Evolutionary conservation across 2,113 vertebrate genomes (phyloP), one percentile per base, ranked within the genome.

Genomic region (Halichoerus grypus): DNA sequence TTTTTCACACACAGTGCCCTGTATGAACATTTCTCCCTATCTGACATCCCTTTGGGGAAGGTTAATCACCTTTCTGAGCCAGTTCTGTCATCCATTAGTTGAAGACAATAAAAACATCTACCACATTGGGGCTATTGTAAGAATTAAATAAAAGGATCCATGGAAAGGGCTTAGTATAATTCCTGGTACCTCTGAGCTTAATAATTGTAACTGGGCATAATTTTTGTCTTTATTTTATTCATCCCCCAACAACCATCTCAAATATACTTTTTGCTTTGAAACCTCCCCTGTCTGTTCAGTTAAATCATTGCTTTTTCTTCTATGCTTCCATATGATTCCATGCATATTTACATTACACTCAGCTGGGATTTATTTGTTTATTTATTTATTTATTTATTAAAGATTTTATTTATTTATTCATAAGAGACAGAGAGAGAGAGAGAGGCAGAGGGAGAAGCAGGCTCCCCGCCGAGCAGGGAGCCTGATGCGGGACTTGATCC

Each of bases 311-410:
- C 5, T n/a, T 84, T 94, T 82, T 83, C 36, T 63, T 69, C n/a
- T 88, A 22, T 65, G 33, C 36, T 92, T 94, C 69, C 22, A 3
- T 55, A 65, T 42, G 59, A 57, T 82, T 93, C 36, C 57, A 33
- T 28, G 31, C 9, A 22, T 65, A 88, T 85, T 81, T 93, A 57
- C 19, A 88, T 57, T 69, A 42, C 4, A 55, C 24, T 81, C 55
- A 69, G n/a, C n/a, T 92, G 39, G 79, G 87, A 84, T 87, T 36
- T 87, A 91, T 93, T 94, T 87, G 91, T 87, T 36, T 83, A 91
- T 93, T 94, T 84, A 93, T 87, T 36, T 87, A 91, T 93, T 94
- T 87, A 93, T 87, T 36, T 87, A 91, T 93, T 42, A 42, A 42
- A 42, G 39, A 42, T 42, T 42, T 5, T 42, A 42, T 42, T 42